These are phyloP conservation scores for Agrenia bidenticulata DNA, from an alignment of 2,888 invertebrate genomes.

Conservation along the genomic window DNA sequence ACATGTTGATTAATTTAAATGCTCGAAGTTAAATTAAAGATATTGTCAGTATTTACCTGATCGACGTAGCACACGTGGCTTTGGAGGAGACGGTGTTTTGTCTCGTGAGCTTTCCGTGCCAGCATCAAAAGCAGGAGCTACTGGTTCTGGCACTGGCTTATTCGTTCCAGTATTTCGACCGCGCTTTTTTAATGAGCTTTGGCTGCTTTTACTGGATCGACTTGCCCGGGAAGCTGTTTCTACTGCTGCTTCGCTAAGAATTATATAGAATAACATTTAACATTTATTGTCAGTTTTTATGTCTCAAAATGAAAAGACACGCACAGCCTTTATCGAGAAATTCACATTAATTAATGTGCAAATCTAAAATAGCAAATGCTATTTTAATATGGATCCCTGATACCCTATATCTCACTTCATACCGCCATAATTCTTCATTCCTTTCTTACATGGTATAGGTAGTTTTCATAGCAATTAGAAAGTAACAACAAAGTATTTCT, in stretches of 20 bases:
- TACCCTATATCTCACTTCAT: too few species aligned
- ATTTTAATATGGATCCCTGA: too few species aligned
- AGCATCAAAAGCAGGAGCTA: neutral
- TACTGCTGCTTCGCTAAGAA: slow-evolving; percentile 28
- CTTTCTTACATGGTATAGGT: too few species aligned
- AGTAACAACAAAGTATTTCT: neutral
- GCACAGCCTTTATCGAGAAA: too few species aligned
- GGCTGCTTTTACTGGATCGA: slow-evolving; percentile 29
- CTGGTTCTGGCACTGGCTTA: neutral
- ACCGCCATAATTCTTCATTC: too few species aligned
- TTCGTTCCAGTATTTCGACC: neutral
- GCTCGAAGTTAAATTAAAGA: too few species aligned
- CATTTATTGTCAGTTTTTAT: neutral
- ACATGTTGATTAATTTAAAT: neutral
- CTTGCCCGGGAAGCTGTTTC: slow-evolving; percentile 34
- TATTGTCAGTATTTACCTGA: neutral
- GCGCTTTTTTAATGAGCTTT: slow-evolving; percentile 8
- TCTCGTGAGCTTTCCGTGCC: neutral
- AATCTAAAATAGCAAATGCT: too few species aligned
- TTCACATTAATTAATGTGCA: too few species aligned
- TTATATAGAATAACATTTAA: neutral
- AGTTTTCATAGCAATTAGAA: neutral
- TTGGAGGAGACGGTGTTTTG: slow-evolving; percentile 4
- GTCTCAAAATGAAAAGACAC: neutral
- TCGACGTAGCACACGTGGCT: neutral